Percentiles rank a stretch among this genome's conserved stretches.
Evolutionary conservation across 2,888 invertebrate genomes (phyloP).

Genomic region (Heliconius ethilla): DNA sequence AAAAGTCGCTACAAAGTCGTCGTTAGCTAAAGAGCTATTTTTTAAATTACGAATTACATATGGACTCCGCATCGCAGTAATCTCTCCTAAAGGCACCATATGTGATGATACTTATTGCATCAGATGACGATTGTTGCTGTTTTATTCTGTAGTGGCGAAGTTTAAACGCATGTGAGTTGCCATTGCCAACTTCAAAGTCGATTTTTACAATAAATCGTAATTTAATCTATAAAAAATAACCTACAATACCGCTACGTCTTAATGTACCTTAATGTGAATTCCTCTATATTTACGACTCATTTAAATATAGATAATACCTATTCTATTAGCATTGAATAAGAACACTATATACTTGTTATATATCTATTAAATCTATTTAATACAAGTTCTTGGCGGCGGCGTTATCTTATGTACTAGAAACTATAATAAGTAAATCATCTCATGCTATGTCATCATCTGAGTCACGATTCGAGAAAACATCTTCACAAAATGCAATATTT

Average conservation of each 20-base stretch:
- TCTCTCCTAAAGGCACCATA: background rate
- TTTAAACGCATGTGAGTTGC: background rate
- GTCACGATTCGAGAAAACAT: too few species aligned
- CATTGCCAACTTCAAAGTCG: background rate
- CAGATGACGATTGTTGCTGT: background rate
- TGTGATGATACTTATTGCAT: background rate
- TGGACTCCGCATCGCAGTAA: background rate
- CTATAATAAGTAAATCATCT: too few species aligned
- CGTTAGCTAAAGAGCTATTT: background rate
- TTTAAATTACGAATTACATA: background rate
- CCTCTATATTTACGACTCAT: slow-evolving; percentile 1
- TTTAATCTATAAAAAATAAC: background rate
- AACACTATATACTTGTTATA: too few species aligned
- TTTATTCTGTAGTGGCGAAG: background rate
- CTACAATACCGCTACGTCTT: background rate
- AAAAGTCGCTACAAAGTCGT: too few species aligned
- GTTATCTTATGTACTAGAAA: too few species aligned
- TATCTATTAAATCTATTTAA: too few species aligned
- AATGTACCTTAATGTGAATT: background rate
- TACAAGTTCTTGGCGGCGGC: too few species aligned
- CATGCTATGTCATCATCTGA: too few species aligned
- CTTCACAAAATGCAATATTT: too few species aligned
- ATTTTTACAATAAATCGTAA: background rate
- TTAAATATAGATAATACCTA: background rate
- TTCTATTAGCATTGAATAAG: background rate